A percentile compares a stretch with the other conserved stretches of the same genome.
Evolutionary conservation across 2,797 vertebrate species (phyloP).

Genomic region (Rousettus madagascariensis): DNA sequence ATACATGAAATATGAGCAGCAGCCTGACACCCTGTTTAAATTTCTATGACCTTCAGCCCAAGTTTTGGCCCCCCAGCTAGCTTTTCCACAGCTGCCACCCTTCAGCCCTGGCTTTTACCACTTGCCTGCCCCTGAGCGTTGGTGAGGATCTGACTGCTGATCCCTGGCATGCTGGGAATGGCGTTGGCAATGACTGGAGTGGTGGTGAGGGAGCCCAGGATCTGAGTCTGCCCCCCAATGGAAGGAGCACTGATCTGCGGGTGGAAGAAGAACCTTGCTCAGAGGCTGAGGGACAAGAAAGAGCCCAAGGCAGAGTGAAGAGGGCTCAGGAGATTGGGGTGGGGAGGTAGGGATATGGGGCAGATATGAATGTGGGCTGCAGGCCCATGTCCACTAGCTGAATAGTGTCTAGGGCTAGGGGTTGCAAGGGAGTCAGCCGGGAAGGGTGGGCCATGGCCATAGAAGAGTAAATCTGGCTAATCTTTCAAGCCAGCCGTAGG

Average conservation of each 20-base stretch:
- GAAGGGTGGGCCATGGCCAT: not conserved
- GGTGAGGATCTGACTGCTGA: conserved; percentile 95
- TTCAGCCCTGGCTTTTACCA: not conserved
- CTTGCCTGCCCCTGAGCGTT: conserved; percentile 95
- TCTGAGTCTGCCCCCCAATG: conserved; percentile 92
- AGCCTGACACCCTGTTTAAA: not conserved
- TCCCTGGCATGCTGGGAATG: conserved; percentile 91
- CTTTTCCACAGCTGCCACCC: not conserved
- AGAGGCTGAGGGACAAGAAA: conserved; percentile 26
- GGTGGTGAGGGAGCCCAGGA: conserved; percentile 93
- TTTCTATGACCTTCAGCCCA: not conserved
- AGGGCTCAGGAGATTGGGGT: not conserved
- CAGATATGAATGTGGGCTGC: not conserved
- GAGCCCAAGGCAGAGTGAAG: not conserved
- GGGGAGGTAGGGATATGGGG: not conserved
- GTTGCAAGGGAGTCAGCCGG: not conserved
- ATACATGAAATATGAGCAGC: not conserved
- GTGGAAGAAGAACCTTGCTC: conserved; percentile 69
- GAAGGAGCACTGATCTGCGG: conserved; percentile 92
- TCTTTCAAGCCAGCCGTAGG: conserved; percentile 8
- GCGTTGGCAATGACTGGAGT: conserved; percentile 91
- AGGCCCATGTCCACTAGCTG: not conserved
- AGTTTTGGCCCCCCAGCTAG: not conserved
- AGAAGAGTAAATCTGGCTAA: not conserved
- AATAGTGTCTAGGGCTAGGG: not conserved